Evolutionary conservation across 2,113 vertebrate species (phyloP).

Genomic region (Neogale vison): DNA sequence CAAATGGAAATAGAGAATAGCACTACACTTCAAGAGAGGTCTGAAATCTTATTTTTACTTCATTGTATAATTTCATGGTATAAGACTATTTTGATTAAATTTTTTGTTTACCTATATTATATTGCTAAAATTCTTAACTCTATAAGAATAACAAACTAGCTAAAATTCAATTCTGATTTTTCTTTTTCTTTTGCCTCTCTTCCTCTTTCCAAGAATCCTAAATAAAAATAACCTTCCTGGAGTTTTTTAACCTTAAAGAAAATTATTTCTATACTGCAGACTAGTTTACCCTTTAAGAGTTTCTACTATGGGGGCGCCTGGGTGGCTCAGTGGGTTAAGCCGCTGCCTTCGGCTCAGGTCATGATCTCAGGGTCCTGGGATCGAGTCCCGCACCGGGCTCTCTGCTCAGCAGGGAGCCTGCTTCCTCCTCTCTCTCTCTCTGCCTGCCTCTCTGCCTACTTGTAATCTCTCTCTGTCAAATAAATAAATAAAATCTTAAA

Average conservation of each 20-base stretch:
- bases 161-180: slow-evolving; percentile 1
- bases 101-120: neutral
- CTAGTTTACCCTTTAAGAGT: neutral
- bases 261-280: neutral
- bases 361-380: too few species aligned
- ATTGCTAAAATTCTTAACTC: slow-evolving; percentile 23
- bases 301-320: neutral
- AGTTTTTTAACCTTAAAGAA: neutral
- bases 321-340: too few species aligned
- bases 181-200: neutral
- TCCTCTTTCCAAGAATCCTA: neutral
- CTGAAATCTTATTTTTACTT: neutral
- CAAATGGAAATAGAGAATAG: neutral
- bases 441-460: too few species aligned
- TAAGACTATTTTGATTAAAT: slow-evolving; percentile 11
- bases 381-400: too few species aligned
- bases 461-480: too few species aligned
- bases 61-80: neutral
- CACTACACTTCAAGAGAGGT: neutral
- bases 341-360: too few species aligned
- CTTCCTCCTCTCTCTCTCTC: too few species aligned
- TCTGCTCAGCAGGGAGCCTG: too few species aligned
- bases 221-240: slow-evolving; percentile 33
- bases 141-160: neutral
- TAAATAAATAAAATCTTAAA: too few species aligned